These are phyloP conservation scores for Cyanoliseus patagonus DNA, from an alignment of 2,113 vertebrate species.

Conservation along the genomic window DNA sequence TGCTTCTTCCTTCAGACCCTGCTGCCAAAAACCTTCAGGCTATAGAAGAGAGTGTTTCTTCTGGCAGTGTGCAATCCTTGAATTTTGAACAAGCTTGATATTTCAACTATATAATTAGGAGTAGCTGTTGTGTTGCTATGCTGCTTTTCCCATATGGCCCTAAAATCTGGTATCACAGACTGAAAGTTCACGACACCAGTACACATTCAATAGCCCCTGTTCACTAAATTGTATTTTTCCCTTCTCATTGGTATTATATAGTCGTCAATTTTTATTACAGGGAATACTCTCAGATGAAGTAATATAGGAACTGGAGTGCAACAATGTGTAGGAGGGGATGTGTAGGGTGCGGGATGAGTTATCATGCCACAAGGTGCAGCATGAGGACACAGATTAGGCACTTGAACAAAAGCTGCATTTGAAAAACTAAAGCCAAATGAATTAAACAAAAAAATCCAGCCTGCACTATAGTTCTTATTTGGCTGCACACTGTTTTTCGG, in stretches of 20 bases:
- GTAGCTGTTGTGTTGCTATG: conserved; percentile 31
- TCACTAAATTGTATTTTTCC: background rate
- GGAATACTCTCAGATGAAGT: background rate
- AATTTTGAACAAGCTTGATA: conserved; percentile 56
- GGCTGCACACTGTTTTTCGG: background rate
- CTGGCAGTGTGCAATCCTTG: conserved; percentile 14
- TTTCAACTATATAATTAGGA: conserved; percentile 61
- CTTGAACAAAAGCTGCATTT: background rate
- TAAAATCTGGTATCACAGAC: conserved; percentile 3
- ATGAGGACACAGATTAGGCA: background rate
- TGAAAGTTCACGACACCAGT: background rate
- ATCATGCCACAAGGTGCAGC: background rate
- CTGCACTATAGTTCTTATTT: background rate
- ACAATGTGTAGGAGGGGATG: background rate
- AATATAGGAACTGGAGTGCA: background rate
- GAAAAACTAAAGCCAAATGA: background rate
- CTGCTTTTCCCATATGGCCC: conserved; percentile 42
- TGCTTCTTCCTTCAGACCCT: background rate
- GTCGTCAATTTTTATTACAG: background rate
- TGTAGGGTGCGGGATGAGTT: background rate
- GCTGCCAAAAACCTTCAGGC: conserved; percentile 33
- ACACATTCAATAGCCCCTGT: background rate
- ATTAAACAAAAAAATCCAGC: background rate
- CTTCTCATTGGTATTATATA: background rate
- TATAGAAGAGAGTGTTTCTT: conserved; percentile 32